Base-by-base conservation (phyloP, 2,888 invertebrate species). In the Drosophila greeni region DNA sequence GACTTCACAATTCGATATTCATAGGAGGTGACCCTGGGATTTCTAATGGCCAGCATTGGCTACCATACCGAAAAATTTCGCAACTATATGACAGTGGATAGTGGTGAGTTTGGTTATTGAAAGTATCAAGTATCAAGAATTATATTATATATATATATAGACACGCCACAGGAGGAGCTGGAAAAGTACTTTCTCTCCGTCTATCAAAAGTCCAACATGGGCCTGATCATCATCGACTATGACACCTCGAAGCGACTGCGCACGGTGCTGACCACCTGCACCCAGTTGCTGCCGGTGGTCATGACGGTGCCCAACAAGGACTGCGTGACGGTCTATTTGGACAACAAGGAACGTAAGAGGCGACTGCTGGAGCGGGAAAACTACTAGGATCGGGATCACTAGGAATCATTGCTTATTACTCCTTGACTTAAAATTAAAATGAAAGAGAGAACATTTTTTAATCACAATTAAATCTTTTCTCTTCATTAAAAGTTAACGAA, bases 31-130 rank as follows among this genome's bases (percentile, higher is more conserved):
- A 72, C 71, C 0, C n/a, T 81, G 16, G 83, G 83, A 1, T 42
- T 79, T 6, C 23, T 79, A 8, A 54, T 79, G 0, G 61, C 73
- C 4, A 81, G 81, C 42, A 43, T 83, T n/a, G 83, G 83, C 1
- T 83, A 64, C 42, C 58, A 64, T 29, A 57, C 45, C 12, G 65
- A 72, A 0, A 58, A 18, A 8, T 77, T 73, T 42, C 47, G 68
- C 20, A 79, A 72, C n/a, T 79, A 79, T 49, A 18, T 82, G 8
- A 64, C 68, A 54, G 81, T 73, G 7, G 68, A 75, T 0, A 24
- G 8, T 1, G 64, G 79, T 82, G 20, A 3, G 68, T 59, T 29
- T 40, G 23, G 8, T 1, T 9, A 9, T 5, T 2, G 4, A 24
- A n/a, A 24, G n/a, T n/a, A 42, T 4, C 5, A n/a, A 24, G 9